These are phyloP conservation scores for Adelges cooleyi DNA, from an alignment of 1,140 invertebrate species.

Conservation along the genomic window DNA sequence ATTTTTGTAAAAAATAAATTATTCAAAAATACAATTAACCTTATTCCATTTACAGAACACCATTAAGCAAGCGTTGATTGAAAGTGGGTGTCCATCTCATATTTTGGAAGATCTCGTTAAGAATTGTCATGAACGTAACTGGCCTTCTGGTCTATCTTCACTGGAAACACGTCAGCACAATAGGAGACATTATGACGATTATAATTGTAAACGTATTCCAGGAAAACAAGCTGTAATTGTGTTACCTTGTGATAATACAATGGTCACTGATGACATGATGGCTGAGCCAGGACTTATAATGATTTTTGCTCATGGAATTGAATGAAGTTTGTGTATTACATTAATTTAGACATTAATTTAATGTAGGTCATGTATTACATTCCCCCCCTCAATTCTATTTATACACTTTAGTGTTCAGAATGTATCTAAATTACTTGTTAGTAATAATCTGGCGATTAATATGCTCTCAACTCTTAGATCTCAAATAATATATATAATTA, in stretches of 20 bases:
- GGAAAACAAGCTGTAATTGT: constrained; percentile 92
- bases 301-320: constrained; percentile 97
- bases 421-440: too few relatives aligned
- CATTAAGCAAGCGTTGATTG: constrained; percentile 81
- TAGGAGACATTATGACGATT: constrained; percentile 82
- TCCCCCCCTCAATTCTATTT: too few relatives aligned
- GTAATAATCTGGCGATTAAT: too few relatives aligned
- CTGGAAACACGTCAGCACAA: constrained; percentile 88
- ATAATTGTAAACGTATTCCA: constrained; percentile 84
- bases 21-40: too few relatives aligned
- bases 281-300: constrained; percentile 92
- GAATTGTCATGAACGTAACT: constrained; percentile 88
- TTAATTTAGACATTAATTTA: too few relatives aligned
- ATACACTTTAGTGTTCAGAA: too few relatives aligned
- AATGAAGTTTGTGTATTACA: constrained; percentile 51
- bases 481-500: too few relatives aligned
- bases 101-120: constrained; percentile 92
- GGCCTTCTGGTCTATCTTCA: constrained; percentile 84
- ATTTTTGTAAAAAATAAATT: constrained; percentile 5
- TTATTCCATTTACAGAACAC: constrained; percentile 55
- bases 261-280: constrained; percentile 92
- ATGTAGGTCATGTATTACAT: too few relatives aligned
- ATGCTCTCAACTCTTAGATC: too few relatives aligned
- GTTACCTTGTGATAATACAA: constrained; percentile 84
- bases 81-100: constrained; percentile 82